phyloP scores from a whole-genome alignment of 2,113 vertebrate genomes.

The Thamnophis sirtalis region DNA sequence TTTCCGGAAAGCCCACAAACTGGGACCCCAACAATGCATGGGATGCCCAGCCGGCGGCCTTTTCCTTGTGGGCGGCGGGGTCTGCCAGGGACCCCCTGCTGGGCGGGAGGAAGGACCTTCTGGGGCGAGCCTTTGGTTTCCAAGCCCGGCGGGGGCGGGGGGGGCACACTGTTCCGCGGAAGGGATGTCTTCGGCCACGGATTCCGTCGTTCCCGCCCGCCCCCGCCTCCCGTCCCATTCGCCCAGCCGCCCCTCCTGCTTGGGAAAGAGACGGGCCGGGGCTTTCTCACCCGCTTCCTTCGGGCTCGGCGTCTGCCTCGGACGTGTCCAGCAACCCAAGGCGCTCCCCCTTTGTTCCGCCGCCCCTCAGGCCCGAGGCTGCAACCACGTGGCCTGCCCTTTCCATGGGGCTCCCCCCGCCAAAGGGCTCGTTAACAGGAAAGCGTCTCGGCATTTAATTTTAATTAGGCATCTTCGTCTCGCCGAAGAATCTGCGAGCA shows the following conservation, averaged over 20 bases:
- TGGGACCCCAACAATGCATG: too few species aligned
- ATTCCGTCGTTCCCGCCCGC: background rate
- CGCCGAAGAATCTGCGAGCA: background rate
- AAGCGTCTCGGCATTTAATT: slow-evolving; percentile 51
- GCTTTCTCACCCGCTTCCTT: slow-evolving; percentile 66
- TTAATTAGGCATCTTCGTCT: slow-evolving; percentile 67
- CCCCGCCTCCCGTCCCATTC: background rate
- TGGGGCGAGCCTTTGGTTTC: background rate
- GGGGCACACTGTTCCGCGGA: background rate
- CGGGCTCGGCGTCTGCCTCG: slow-evolving; percentile 71
- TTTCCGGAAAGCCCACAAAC: background rate
- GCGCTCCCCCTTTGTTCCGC: slow-evolving; percentile 80
- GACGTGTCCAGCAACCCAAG: slow-evolving; percentile 88
- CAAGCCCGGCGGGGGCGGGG: background rate
- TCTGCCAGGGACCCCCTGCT: background rate
- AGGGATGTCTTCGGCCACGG: background rate
- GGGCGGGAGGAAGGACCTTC: background rate
- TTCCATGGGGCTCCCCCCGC: slow-evolving; percentile 35
- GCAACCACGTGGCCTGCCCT: slow-evolving; percentile 59
- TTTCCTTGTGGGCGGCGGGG: background rate
- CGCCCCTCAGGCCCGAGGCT: slow-evolving; percentile 66
- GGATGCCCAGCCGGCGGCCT: background rate
- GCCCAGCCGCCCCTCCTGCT: background rate
- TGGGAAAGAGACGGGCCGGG: background rate
- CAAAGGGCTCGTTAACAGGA: slow-evolving; percentile 60